Evolutionary conservation across 1,140 invertebrate genomes (phyloP), one percentile per base, ranked within the genome.

Genomic region (Olivierus martensii): DNA sequence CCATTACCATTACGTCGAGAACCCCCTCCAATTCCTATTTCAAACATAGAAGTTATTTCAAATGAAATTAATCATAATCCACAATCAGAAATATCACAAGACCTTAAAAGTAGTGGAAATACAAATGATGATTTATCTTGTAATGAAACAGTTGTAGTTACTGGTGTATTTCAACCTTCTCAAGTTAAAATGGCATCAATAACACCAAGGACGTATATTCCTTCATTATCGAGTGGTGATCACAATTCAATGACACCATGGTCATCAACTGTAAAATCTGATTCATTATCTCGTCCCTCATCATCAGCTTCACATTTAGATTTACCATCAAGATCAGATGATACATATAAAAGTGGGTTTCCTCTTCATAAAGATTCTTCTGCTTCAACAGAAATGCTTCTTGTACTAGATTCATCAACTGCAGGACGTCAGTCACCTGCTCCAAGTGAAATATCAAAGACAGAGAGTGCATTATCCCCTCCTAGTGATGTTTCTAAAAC

Each of bases 401-500:
- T 61, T 10, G 56, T 56, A 6, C 51, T 58, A 17, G 61, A 62
- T 55, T 62, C 61, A 4, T 61, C 59, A 39, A 65, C 63, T 38
- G 62, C 58, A 19, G 65, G 64, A 18, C 55, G 65, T 10, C 60
- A 64, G 49, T 67, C 65, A 2, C 66, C 67, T 7, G 66, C 67
- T 18, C 65, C 66, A 10, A 65, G 62, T 38, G 66, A 68, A 48
- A 60, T 66, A 9, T 65, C 63, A 22, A 67, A 67, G 45, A 64
- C 66, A 22, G 66, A 67, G 46, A 65, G 66, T 47, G 65, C 63
- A 7, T 53, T 66, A n/a, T 66, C 66, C 7, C 66, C 64, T 34
- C 63, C 65, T 28, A 63, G 64, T 49, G 66, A 68, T 49, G 60
- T 67, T n/a, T 65, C 64, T 19, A 67, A 66, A 53, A 63, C 62